These are phyloP conservation scores for Holacanthus passer DNA, from an alignment of 2,113 vertebrate genomes.

Conservation along the genomic window DNA sequence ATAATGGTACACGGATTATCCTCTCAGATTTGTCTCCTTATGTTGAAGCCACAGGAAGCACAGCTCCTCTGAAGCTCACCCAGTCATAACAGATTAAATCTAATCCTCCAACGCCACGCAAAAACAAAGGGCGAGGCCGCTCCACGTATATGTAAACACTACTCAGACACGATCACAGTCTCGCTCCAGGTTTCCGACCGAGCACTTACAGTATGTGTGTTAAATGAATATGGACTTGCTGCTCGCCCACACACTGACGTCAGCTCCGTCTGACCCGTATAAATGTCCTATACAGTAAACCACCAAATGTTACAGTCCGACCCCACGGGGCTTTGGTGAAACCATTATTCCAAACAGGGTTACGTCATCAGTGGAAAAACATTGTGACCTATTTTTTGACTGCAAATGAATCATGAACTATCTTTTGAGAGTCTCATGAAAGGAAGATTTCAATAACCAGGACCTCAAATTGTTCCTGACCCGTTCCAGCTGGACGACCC, in stretches of 20 bases:
- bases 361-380: constrained; percentile 19
- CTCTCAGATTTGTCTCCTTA: not conserved
- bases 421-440: constrained; percentile 19
- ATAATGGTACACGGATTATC: not conserved
- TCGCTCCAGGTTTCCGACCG: not conserved
- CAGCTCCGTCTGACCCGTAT: constrained; percentile 13
- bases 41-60: constrained; percentile 10
- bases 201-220: not conserved
- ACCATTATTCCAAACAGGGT: constrained; percentile 19
- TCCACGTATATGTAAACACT: not conserved
- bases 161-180: not conserved
- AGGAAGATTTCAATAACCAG: constrained; percentile 12
- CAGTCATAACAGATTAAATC: constrained; percentile 22
- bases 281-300: constrained; percentile 16
- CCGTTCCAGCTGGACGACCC: not conserved
- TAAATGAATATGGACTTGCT: constrained; percentile 1
- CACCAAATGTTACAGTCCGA: not conserved
- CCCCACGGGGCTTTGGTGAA: constrained; percentile 18
- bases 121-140: not conserved
- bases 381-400: constrained; percentile 38
- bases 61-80: not conserved
- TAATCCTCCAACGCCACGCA: constrained; percentile 10
- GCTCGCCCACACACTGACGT: constrained; percentile 22
- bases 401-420: constrained; percentile 40
- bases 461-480: not conserved